phyloP scores from a whole-genome alignment of 2,797 vertebrate species.

The Potorous gilbertii region DNA sequence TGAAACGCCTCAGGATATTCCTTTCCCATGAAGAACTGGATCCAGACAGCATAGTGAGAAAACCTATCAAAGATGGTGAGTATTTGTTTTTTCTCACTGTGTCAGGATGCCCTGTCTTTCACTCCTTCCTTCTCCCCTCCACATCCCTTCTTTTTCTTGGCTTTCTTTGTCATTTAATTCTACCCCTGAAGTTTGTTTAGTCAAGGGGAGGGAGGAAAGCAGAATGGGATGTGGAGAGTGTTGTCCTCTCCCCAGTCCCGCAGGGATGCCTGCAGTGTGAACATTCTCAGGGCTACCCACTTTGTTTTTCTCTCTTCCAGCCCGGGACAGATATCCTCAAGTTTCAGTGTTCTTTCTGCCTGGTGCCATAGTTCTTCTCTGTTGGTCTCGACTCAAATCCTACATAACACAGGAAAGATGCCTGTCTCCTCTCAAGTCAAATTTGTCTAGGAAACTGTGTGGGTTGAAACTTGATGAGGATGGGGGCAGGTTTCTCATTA shows the following conservation, averaged over 20 bases:
- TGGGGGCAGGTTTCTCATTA: not conserved
- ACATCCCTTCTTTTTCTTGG: not conserved
- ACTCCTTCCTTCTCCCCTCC: accelerated
- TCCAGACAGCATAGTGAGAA: conserved; percentile 89
- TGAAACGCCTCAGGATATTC: conserved; percentile 95
- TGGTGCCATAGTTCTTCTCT: not conserved
- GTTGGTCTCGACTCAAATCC: not conserved
- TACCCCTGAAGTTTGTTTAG: not conserved
- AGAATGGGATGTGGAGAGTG: not conserved
- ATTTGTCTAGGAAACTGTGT: not conserved
- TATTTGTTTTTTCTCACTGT: not conserved
- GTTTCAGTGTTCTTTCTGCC: not conserved
- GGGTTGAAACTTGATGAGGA: not conserved
- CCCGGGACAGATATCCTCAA: not conserved
- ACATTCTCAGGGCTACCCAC: not conserved
- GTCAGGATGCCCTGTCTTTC: not conserved
- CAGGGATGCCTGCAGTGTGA: not conserved
- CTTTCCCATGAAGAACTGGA: conserved; percentile 96
- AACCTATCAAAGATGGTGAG: conserved; percentile 85
- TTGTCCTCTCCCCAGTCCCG: not conserved
- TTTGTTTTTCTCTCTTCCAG: not conserved
- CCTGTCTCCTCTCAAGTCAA: not conserved
- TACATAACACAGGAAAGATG: accelerated
- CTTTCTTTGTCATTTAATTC: not conserved
- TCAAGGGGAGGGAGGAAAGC: not conserved